Percentiles rank a stretch among this genome's conserved stretches.
Conservation (phyloP, 2,888 invertebrate genomes). For the Lathronympha strigana region DNA sequence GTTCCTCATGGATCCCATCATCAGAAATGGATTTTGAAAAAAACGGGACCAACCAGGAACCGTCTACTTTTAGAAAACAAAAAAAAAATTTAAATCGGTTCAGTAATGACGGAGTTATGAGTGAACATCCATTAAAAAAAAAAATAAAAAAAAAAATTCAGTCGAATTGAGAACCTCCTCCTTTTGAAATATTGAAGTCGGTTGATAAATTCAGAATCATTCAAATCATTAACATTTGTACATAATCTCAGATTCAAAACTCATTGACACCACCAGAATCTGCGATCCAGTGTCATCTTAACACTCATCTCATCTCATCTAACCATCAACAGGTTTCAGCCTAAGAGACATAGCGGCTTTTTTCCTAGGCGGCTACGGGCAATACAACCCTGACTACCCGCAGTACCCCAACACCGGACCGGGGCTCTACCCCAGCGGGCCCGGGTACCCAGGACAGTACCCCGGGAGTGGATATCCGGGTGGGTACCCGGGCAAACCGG, state of each 20-base stretch:
- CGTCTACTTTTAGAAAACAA: no score
- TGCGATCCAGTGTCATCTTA: constrained; percentile 32
- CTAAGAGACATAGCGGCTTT: constrained; percentile 78
- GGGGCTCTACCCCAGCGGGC: constrained; percentile 36
- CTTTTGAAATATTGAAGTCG: no score
- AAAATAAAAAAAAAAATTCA: no score
- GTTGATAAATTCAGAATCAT: not conserved
- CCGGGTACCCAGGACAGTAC: constrained; percentile 49
- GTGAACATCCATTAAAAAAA: no score
- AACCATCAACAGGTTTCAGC: constrained; percentile 74
- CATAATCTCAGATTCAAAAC: not conserved
- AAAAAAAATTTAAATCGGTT: no score
- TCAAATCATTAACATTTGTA: not conserved
- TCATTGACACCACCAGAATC: constrained; percentile 30
- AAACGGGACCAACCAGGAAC: no score
- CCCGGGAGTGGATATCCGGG: constrained; percentile 46
- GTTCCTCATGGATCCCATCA: no score
- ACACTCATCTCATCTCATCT: constrained; percentile 52
- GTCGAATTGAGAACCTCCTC: no score
- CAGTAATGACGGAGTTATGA: no score
- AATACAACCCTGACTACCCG: constrained; percentile 52
- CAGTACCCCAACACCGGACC: constrained; percentile 49
- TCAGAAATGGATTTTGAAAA: no score
- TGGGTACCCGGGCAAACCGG: constrained; percentile 48
- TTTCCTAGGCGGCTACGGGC: constrained; percentile 73